Evolutionary conservation across 2,113 vertebrate species (phyloP).

Genomic region (Datnioides undecimradiatus): DNA sequence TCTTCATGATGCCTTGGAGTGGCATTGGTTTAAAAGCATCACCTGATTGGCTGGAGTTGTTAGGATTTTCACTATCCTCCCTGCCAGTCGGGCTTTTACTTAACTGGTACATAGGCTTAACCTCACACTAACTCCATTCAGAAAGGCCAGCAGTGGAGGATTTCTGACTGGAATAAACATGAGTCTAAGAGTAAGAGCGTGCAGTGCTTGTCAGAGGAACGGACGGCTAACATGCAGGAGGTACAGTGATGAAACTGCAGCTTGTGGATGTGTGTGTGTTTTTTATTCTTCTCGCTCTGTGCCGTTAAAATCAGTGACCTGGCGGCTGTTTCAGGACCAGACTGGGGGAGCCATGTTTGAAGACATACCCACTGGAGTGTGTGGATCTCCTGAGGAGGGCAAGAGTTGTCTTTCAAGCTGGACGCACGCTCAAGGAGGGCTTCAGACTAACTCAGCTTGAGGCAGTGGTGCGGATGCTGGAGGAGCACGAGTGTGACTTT

Average conservation of each 20-base stretch:
- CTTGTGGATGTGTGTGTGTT: background rate
- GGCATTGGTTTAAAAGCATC: conserved; percentile 21
- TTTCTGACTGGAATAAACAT: conserved; percentile 45
- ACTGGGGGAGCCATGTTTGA: conserved; percentile 72
- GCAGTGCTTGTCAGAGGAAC: conserved; percentile 72
- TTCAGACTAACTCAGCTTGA: conserved; percentile 82
- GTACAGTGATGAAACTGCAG: conserved; percentile 15
- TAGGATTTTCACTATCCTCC: conserved; percentile 41
- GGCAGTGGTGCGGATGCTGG: conserved; percentile 80
- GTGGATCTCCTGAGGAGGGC: conserved; percentile 76
- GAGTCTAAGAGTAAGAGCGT: conserved; percentile 65
- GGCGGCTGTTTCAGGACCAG: conserved; percentile 73
- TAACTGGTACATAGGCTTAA: conserved; percentile 34
- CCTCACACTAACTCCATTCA: conserved; percentile 31
- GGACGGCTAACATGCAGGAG: conserved; percentile 75
- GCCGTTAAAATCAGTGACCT: background rate
- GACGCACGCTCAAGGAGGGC: conserved; percentile 71
- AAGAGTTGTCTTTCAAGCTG: conserved; percentile 74
- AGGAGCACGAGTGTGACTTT: conserved; percentile 83
- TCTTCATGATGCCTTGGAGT: background rate
- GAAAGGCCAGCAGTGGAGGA: conserved; percentile 29
- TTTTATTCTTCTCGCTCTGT: background rate
- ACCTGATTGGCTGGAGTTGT: conserved; percentile 64
- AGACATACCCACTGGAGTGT: conserved; percentile 66
- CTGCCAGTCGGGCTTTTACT: conserved; percentile 28